Evolutionary conservation across 2,888 invertebrate genomes (phyloP), one percentile per base, ranked within the genome.

Genomic region (Lithophane socia): DNA sequence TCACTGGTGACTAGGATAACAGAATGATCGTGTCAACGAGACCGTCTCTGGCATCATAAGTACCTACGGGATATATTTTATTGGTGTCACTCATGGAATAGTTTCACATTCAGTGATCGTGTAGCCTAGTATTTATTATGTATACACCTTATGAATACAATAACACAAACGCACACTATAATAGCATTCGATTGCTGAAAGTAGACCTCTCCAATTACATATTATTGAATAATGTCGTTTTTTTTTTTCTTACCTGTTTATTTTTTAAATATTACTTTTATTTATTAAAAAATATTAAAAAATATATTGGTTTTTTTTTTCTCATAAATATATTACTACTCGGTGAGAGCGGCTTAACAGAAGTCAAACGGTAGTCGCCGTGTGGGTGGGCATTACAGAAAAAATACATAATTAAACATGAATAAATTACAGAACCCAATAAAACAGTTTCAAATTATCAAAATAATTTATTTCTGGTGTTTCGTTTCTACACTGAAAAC

Each of bases 391-490:
- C 5, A 66, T 12, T 24, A 66, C 47, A 18, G 47, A 18, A 24
- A 24, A 47, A n/a, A 8, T 0, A 13, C 5, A 5, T 24, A 37
- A 52, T 52, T 37, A 68, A 37, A 44, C 10, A 21, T 10, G 0
- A 29, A 63, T 18, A 61, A 49, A 52, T 13, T 49, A 49, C 12
- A n/a, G n/a, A 47, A 64, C 13, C 42, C 12, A 87, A 76, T 80
- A 76, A 81, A 79, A 75, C 66, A 29, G 12, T 70, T 18, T 76
- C 79, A 68, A 29, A 79, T 91, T 87, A 92, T 91, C 89, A 95
- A 95, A 95, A 95, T 95, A 94, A 91, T 94, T 94, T 94, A 94
- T 92, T 94, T 90, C 88, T 78, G 76, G 88, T 92, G 89, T 92
- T 86, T 86, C 86, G 77, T 90, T 91, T 86, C 87, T 88, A 88